Conservation (phyloP, 2,888 invertebrate genomes). For the Drosophila paramelanica region DNA sequence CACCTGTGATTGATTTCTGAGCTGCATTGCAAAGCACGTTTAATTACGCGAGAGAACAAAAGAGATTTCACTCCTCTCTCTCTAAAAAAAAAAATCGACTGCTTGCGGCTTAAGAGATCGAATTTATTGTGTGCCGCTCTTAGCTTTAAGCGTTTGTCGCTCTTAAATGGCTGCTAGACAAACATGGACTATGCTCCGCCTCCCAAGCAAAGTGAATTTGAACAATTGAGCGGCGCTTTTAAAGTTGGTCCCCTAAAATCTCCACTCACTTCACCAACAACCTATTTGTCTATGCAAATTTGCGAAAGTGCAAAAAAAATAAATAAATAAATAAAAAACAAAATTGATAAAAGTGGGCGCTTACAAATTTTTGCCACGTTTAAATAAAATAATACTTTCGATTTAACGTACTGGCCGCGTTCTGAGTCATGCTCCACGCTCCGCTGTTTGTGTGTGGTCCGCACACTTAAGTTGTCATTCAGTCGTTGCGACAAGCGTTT, state of each 20-base stretch:
- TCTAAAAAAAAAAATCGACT: not conserved
- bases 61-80: not conserved
- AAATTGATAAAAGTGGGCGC: conserved; percentile 32
- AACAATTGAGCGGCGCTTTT: conserved; percentile 2
- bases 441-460: conserved; percentile 49
- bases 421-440: conserved; percentile 17
- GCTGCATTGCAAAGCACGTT: conserved; percentile 42
- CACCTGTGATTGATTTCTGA: conserved; percentile 72
- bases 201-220: conserved; percentile 44
- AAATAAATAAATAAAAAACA: not conserved
- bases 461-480: conserved; percentile 55
- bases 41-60: conserved; percentile 34
- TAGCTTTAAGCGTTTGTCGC: conserved; percentile 11
- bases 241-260: not conserved
- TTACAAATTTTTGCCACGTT: conserved; percentile 27
- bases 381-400: conserved; percentile 41
- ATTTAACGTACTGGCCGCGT: conserved; percentile 8
- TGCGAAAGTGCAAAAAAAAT: conserved; percentile 60
- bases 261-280: not conserved
- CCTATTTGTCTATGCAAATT: conserved; percentile 29
- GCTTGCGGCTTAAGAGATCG: conserved; percentile 24
- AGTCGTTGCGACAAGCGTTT: conserved; percentile 56
- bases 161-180: conserved; percentile 38
- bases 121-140: conserved; percentile 15
- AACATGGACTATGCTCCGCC: conserved; percentile 60